phyloP scores from a whole-genome alignment of 2,797 vertebrate genomes.

The Pachyuromys duprasi region DNA sequence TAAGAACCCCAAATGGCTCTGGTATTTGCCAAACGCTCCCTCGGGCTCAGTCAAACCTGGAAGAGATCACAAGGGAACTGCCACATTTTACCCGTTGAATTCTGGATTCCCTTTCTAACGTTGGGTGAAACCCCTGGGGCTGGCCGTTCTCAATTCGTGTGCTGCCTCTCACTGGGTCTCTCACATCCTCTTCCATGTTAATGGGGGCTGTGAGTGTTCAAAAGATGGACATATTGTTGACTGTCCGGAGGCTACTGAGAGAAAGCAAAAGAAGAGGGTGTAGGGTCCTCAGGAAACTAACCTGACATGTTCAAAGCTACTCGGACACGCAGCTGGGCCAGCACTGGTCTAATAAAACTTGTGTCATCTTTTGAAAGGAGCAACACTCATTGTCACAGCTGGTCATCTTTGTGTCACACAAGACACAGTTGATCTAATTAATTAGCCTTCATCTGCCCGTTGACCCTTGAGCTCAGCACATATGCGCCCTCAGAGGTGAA shows the following conservation, averaged over 20 bases:
- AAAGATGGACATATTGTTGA: background rate
- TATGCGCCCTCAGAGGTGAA: background rate
- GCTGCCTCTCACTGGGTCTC: no score
- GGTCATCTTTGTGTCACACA: background rate
- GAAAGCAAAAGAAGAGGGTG: background rate
- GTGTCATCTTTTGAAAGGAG: background rate
- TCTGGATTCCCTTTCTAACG: background rate
- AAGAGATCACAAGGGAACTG: background rate
- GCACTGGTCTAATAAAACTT: background rate
- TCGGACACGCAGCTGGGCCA: accelerated
- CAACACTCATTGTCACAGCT: background rate
- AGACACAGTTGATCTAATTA: background rate
- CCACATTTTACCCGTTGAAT: background rate
- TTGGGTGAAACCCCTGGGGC: background rate
- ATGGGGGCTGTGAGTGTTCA: background rate
- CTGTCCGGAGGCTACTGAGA: background rate
- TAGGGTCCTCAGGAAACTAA: no score
- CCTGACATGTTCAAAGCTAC: no score
- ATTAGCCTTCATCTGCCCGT: background rate
- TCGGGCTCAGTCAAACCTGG: background rate
- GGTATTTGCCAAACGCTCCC: background rate
- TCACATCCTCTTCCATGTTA: no score
- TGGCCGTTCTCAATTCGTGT: background rate
- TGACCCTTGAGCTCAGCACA: no score
- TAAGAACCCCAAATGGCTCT: background rate